Evolutionary conservation across 2,797 vertebrate species (phyloP).

Genomic region (Ctenopoma multispine): DNA sequence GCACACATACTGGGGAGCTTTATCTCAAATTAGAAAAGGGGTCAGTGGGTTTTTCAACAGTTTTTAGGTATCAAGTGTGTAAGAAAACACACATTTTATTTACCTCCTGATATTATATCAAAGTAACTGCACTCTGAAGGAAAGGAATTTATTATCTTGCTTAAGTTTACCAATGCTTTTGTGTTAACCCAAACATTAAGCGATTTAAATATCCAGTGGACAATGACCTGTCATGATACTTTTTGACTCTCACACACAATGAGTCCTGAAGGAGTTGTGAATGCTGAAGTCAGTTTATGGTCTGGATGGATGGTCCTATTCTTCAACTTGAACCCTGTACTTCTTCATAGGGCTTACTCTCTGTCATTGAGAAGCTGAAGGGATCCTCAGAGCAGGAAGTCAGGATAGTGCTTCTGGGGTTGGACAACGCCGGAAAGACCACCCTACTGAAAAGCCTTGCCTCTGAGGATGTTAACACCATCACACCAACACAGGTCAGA

Average conservation of each 20-base stretch:
- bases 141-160: not conserved
- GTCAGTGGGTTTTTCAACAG: constrained; percentile 26
- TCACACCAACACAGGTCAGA: constrained; percentile 91
- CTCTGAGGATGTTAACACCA: constrained; percentile 90
- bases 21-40: constrained; percentile 49
- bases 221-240: constrained; percentile 7
- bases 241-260: not conserved
- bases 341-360: constrained; percentile 89
- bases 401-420: constrained; percentile 89
- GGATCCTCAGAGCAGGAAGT: constrained; percentile 88
- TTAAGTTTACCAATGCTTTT: too few relatives aligned
- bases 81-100: not conserved
- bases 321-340: not conserved
- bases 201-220: constrained; percentile 5
- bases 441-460: constrained; percentile 90
- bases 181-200: too few relatives aligned
- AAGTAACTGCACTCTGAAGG: not conserved
- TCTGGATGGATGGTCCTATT: not conserved
- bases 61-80: constrained; percentile 3
- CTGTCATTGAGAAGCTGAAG: constrained; percentile 90
- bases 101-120: not conserved
- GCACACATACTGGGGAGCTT: constrained; percentile 21
- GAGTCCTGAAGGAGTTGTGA: not conserved
- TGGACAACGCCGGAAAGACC: constrained; percentile 93
- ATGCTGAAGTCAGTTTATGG: not conserved